Percentiles rank a stretch among this genome's conserved stretches.
Evolutionary conservation across 2,797 vertebrate species (phyloP).

Genomic region (Eupleurogrammus muticus): DNA sequence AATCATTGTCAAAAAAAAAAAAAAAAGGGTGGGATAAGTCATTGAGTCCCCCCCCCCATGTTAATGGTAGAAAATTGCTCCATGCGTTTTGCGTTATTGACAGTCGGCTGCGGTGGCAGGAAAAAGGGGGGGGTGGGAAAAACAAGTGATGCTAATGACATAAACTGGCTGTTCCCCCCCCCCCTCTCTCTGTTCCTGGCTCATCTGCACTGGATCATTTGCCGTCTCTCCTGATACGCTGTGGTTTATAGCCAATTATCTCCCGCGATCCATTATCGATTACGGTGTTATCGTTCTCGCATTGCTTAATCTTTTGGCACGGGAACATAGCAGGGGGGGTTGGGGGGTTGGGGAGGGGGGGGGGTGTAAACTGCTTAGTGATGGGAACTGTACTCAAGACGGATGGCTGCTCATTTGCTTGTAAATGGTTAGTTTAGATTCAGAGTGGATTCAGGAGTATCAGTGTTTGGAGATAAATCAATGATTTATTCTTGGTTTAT

Average conservation of each 20-base stretch:
- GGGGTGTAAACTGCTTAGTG: constrained; percentile 61
- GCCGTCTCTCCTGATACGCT: constrained; percentile 81
- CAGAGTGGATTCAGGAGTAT: constrained; percentile 40
- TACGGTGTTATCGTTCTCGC: constrained; percentile 83
- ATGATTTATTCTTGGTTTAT: no score
- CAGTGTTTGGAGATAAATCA: constrained; percentile 42
- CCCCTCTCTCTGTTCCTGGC: constrained; percentile 35
- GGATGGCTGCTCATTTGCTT: constrained; percentile 77
- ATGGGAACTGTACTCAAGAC: constrained; percentile 71
- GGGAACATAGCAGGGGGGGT: constrained; percentile 57
- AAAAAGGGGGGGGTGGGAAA: constrained; percentile 66
- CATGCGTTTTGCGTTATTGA: constrained; percentile 84
- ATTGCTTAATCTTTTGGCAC: constrained; percentile 83
- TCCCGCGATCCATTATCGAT: constrained; percentile 85
- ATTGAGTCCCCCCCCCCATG: constrained; percentile 74
- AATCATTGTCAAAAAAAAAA: constrained; percentile 82
- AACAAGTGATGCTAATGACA: constrained; percentile 81
- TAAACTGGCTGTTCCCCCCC: constrained; percentile 71
- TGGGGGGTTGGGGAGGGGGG: constrained; percentile 9
- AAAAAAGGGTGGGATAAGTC: constrained; percentile 74
- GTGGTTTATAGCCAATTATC: constrained; percentile 88
- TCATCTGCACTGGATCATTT: constrained; percentile 86
- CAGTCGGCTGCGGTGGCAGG: no score
- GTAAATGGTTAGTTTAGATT: constrained; percentile 70
- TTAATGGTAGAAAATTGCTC: constrained; percentile 80